phyloP scores from a whole-genome alignment of 2,888 invertebrate genomes.

The Drosophila putrida region DNA sequence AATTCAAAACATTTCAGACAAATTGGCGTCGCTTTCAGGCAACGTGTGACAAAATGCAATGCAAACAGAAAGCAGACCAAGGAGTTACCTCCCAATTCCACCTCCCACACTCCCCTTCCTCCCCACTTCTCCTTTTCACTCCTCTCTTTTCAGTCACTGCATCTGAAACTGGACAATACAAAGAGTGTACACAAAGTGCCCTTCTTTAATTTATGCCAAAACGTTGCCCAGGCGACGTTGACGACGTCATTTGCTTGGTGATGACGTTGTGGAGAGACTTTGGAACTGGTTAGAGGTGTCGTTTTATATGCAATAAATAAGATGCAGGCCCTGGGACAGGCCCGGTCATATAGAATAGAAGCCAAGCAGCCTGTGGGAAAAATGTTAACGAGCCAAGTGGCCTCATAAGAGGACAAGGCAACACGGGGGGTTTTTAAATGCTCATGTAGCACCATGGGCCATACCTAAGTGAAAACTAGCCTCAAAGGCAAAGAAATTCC shows the following conservation, averaged over 20 bases:
- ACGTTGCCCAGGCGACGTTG: constrained; percentile 72
- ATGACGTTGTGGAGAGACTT: constrained; percentile 11
- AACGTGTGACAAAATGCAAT: constrained; percentile 80
- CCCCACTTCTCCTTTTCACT: not conserved
- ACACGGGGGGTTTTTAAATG: not conserved
- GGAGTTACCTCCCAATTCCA: constrained; percentile 5
- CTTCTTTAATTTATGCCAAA: constrained; percentile 79
- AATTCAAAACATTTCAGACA: constrained; percentile 79
- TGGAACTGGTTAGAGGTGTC: constrained; percentile 62
- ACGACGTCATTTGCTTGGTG: constrained; percentile 70
- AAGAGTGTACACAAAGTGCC: constrained; percentile 40
- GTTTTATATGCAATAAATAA: constrained; percentile 78
- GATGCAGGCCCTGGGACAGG: constrained; percentile 42
- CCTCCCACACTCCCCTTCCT: not conserved
- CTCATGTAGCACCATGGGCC: constrained; percentile 38
- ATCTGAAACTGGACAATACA: constrained; percentile 55
- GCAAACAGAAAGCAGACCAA: constrained; percentile 57
- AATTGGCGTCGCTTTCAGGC: constrained; percentile 79
- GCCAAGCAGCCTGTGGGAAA: constrained; percentile 59
- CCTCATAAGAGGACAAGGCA: constrained; percentile 29
- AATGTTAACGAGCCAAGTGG: constrained; percentile 74
- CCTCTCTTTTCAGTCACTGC: too few species aligned
- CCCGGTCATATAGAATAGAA: not conserved
- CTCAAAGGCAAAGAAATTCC: not conserved
- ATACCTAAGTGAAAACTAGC: constrained; percentile 3